Percentiles rank a stretch among this genome's conserved stretches.
Evolutionary conservation across 2,888 invertebrate species (phyloP).

Genomic region (Salticus scenicus): DNA sequence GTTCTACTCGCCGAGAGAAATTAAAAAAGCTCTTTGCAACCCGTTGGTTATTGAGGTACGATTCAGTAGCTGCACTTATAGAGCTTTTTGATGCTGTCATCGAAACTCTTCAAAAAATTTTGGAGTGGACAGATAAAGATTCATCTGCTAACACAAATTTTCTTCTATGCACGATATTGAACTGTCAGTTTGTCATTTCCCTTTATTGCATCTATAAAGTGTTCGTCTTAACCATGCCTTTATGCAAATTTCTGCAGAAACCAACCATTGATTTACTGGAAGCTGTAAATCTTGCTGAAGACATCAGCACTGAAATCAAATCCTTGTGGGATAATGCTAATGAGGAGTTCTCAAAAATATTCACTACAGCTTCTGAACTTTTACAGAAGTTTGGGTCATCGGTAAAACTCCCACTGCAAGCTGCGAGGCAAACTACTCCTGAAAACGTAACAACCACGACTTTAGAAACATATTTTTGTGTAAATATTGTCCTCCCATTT

Average conservation of each 20-base stretch:
- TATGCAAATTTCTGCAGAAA: not conserved
- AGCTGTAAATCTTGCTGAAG: not conserved
- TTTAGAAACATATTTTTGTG: not conserved
- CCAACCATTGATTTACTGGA: not conserved
- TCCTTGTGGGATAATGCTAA: not conserved
- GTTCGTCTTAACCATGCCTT: not conserved
- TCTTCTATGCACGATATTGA: no score
- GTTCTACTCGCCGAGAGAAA: not conserved
- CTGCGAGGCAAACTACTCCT: not conserved
- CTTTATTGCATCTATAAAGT: no score
- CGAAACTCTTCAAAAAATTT: not conserved
- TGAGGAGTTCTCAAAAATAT: not conserved
- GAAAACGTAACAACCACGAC: not conserved
- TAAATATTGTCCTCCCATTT: no score
- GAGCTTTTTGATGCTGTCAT: conserved; percentile 11
- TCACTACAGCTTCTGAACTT: not conserved
- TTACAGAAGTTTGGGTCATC: not conserved
- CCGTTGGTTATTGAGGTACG: not conserved
- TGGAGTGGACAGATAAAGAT: no score
- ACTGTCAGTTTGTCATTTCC: no score
- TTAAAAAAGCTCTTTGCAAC: conserved; percentile 8
- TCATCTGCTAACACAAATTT: no score
- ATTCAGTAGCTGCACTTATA: not conserved
- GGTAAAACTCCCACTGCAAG: not conserved
- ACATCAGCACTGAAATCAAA: not conserved